These are phyloP conservation scores for Chrysodeixis includens DNA, from an alignment of 2,888 invertebrate species.

Conservation along the genomic window DNA sequence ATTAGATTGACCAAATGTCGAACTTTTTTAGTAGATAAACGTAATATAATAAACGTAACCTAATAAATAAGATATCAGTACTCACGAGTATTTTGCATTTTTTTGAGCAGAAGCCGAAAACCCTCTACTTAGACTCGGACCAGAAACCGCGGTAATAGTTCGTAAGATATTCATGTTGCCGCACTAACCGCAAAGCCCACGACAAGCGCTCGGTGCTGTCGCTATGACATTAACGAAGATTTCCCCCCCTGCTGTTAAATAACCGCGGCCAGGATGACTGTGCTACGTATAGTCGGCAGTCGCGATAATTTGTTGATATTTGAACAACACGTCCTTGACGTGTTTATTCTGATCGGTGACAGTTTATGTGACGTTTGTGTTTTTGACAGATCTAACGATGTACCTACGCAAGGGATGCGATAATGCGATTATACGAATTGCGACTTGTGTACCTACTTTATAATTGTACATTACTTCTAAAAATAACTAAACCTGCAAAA, in stretches of 20 bases:
- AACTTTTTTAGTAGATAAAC: background rate
- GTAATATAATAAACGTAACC: background rate
- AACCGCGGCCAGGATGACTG: conserved; percentile 28
- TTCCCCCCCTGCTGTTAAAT: conserved; percentile 24
- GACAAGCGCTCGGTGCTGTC: conserved; percentile 24
- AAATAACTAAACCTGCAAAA: too few species aligned
- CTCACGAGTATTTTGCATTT: conserved; percentile 79
- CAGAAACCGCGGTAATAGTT: conserved; percentile 59
- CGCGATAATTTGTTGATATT: conserved; percentile 47
- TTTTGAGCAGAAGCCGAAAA: conserved; percentile 74
- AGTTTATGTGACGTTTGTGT: background rate
- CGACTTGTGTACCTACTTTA: too few species aligned
- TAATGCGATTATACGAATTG: too few species aligned
- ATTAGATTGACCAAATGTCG: conserved; percentile 32
- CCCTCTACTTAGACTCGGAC: conserved; percentile 63
- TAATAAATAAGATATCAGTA: conserved; percentile 56
- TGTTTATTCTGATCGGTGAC: conserved; percentile 5
- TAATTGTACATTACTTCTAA: too few species aligned
- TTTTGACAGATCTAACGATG: background rate
- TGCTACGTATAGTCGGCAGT: conserved; percentile 20
- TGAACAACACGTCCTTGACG: conserved; percentile 24
- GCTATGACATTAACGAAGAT: conserved; percentile 39
- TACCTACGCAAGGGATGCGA: background rate
- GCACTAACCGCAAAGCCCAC: conserved; percentile 18
- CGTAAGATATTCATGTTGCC: conserved; percentile 73